A percentile compares a stretch with the other conserved stretches of the same genome.
Conservation (phyloP, 2,888 invertebrate genomes). For the Neoscelio sp. region DNA sequence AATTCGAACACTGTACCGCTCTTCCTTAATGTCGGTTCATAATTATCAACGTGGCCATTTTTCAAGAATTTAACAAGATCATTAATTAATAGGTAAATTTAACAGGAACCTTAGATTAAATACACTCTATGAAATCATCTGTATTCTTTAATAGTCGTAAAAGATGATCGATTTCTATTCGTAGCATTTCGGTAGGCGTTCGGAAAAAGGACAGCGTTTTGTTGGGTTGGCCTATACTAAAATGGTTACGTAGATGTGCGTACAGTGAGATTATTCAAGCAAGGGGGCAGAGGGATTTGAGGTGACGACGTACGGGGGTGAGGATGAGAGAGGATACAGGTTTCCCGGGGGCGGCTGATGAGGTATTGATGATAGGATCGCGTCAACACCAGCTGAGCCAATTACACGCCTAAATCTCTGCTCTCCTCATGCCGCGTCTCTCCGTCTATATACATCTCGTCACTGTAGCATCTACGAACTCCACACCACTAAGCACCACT, state of each 20-base stretch:
- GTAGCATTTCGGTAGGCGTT: constrained; percentile 47
- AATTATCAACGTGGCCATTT: too few relatives aligned
- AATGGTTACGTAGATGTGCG: constrained; percentile 51
- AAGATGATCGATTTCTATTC: constrained; percentile 72
- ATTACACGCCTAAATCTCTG: constrained; percentile 84
- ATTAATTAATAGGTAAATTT: too few relatives aligned
- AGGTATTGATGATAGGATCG: constrained; percentile 87
- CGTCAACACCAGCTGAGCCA: constrained; percentile 87
- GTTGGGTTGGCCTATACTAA: constrained; percentile 30
- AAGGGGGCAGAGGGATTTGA: constrained; percentile 37
- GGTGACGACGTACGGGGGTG: constrained; percentile 55
- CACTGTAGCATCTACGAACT: constrained; percentile 56
- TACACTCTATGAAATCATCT: too few relatives aligned
- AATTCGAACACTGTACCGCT: too few relatives aligned
- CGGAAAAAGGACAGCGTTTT: constrained; percentile 54
- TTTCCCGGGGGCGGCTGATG: constrained; percentile 84
- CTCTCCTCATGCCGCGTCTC: constrained; percentile 72
- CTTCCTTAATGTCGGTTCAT: too few relatives aligned
- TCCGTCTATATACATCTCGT: constrained; percentile 65
- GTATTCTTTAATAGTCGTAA: constrained; percentile 61
- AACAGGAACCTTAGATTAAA: too few relatives aligned
- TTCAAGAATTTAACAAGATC: too few relatives aligned
- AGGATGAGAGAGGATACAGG: constrained; percentile 77
- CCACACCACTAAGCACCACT: constrained; percentile 53
- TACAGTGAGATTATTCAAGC: constrained; percentile 51